phyloP scores from a whole-genome alignment of 1,140 invertebrate genomes.

The Phenacoccus solenopsis region DNA sequence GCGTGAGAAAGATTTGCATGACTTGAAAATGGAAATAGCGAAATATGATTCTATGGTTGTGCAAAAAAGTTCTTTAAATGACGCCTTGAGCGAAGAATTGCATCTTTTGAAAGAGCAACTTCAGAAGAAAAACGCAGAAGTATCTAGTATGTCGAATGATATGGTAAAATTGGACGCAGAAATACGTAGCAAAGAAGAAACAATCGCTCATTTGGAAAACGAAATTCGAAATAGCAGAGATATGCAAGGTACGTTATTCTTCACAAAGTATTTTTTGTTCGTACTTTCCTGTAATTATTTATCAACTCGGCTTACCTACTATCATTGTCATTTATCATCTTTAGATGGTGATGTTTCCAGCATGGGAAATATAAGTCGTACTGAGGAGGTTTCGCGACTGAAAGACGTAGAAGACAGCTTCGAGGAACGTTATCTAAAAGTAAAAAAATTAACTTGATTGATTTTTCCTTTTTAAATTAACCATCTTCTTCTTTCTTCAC shows the following conservation, averaged over 20 bases:
- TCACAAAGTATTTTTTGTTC: background rate
- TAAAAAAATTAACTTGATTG: slow-evolving; percentile 19
- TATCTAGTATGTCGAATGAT: background rate
- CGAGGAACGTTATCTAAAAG: slow-evolving; percentile 32
- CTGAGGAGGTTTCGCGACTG: slow-evolving; percentile 30
- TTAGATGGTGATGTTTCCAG: slow-evolving; percentile 25
- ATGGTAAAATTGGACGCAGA: background rate
- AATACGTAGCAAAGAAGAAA: background rate
- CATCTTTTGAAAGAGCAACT: background rate
- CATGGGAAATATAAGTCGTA: slow-evolving; percentile 30
- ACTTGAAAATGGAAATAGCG: background rate
- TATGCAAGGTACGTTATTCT: background rate
- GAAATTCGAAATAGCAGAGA: background rate
- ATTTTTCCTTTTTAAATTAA: background rate
- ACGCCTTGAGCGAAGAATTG: too few species aligned
- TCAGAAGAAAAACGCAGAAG: background rate
- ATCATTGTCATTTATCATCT: background rate
- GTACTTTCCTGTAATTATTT: too few species aligned
- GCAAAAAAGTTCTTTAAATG: too few species aligned
- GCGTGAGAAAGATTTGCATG: background rate
- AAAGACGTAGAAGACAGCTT: slow-evolving; percentile 33
- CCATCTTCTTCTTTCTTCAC: background rate
- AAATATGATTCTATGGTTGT: background rate
- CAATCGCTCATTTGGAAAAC: background rate
- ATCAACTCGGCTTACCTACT: too few species aligned